Conservation (phyloP, 2,113 vertebrate species). For the Eubucco bourcierii region DNA sequence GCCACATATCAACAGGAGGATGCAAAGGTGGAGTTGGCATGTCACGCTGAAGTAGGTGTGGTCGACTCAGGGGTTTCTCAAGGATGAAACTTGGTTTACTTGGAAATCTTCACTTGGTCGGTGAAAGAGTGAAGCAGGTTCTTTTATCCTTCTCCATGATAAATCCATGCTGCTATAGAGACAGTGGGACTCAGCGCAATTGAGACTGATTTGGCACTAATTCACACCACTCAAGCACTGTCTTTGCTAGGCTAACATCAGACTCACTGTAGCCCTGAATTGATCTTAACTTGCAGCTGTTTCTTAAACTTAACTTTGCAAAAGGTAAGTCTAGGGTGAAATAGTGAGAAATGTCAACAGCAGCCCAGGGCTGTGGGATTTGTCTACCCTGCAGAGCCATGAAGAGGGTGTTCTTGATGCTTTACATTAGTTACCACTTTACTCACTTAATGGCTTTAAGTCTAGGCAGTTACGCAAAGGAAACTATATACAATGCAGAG, state of each 20-base stretch:
- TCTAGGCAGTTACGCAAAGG: not conserved
- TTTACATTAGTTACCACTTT: not conserved
- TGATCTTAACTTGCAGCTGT: not conserved
- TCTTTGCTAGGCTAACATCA: not conserved
- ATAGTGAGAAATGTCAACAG: not conserved
- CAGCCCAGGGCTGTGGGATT: not conserved
- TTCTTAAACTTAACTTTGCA: not conserved
- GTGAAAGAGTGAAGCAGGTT: not conserved
- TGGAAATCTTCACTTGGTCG: not conserved
- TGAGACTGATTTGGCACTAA: not conserved
- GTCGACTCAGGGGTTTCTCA: not conserved
- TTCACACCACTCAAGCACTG: not conserved
- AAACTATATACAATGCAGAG: not conserved
- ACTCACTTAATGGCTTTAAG: not conserved
- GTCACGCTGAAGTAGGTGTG: not conserved
- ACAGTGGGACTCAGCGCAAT: not conserved
- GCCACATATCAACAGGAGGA: not conserved
- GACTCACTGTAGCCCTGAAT: not conserved
- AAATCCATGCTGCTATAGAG: not conserved
- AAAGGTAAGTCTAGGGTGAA: not conserved
- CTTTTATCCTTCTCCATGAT: not conserved
- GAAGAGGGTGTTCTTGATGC: not conserved
- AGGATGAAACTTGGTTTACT: not conserved
- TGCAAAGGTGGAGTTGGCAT: not conserved
- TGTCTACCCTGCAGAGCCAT: not conserved